phyloP scores from a whole-genome alignment of 35 echinoderm and acorn worm species.

The Antedon bifida region DNA sequence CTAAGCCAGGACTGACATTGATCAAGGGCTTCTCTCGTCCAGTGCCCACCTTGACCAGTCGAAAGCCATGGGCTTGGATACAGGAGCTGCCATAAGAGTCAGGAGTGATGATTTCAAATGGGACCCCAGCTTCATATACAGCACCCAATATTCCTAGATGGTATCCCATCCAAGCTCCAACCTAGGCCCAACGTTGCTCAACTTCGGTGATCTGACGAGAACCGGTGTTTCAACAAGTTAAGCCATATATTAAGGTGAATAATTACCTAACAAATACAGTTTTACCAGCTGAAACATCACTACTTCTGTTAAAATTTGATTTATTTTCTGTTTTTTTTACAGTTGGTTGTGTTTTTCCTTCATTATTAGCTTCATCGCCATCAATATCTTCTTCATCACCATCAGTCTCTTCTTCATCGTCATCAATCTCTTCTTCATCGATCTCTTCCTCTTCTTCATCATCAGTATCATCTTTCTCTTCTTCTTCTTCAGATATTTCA shows the following conservation, averaged over 20 bases:
- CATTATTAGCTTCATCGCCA: background rate
- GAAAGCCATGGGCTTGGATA: too few relatives aligned
- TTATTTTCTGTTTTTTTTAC: background rate
- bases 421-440: background rate
- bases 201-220: too few relatives aligned
- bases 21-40: too few relatives aligned
- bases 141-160: too few relatives aligned
- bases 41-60: too few relatives aligned
- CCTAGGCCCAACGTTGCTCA: too few relatives aligned
- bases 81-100: too few relatives aligned
- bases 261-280: conserved; percentile 3
- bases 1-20: too few relatives aligned
- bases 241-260: background rate
- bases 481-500: background rate
- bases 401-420: background rate
- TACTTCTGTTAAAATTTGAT: background rate
- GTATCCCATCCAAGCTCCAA: too few relatives aligned
- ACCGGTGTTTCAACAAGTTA: too few relatives aligned
- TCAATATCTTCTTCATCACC: background rate
- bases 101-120: too few relatives aligned
- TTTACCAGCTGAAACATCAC: conserved; percentile 4
- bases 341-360: background rate
- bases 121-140: too few relatives aligned
- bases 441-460: background rate
- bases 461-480: background rate